Base-by-base conservation (phyloP, 92 coral and sea anemone species). In the Porites lobata region DNA sequence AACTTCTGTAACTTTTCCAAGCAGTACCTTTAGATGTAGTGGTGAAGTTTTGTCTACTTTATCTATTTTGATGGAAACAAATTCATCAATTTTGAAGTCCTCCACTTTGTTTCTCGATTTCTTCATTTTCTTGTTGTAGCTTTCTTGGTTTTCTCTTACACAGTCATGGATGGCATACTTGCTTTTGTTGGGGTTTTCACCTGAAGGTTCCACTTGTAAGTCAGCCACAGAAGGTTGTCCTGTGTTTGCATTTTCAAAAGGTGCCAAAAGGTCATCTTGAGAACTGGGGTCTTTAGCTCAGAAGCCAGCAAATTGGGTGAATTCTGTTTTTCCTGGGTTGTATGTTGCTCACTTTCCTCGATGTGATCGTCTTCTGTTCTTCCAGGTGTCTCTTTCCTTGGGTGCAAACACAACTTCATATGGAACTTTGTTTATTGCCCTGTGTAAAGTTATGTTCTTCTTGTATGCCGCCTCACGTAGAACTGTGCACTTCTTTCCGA, bases 81-180 rank as follows among this genome's bases (percentile, higher is more conserved):
- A 38, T 38, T 38, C 43, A 3, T 0, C 0, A 38, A 38, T 3
- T 38, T 57, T 77, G 20, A 72, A 72, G 38, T 29, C 18, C 38
- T 73, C 58, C 14, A 7, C 78, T 73, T 51, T 73, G 78, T 51
- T 51, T 50, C 78, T 73, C 29, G 63, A 73, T 47, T 59, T 52
- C 50, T 77, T 77, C 58, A 59, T 77, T 77, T 77, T 61, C 43
- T 76, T 77, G 82, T 77, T 77, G 10, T 64, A 77, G 56, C 69
- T 24, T 77, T 77, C 54, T 77, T 58, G 82, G 18, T 58, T 20
- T 56, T 29, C 70, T 56, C 66, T 56, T 53, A 58, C 50, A 56
- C 69, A 22, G 15, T 56, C 70, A 43, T 38, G 32, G 68, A 56
- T 77, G 57, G 79, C 62, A 70, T 70, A 54, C 53, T 75, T 75